Base-by-base conservation (phyloP, 2,888 invertebrate species). In the Drosophila phalerata region DNA sequence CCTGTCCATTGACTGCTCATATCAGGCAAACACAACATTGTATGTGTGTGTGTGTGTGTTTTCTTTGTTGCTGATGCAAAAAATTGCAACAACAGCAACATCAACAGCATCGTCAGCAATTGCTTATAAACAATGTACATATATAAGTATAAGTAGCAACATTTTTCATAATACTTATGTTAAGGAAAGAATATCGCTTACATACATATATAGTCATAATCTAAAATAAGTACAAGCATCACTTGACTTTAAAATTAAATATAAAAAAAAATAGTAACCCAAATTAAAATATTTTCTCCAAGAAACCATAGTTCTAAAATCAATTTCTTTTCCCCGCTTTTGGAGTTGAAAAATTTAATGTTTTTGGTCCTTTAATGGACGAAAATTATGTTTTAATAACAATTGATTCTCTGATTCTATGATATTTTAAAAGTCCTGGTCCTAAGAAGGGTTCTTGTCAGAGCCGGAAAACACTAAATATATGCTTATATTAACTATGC, bases 11-110 rank as follows among this genome's bases (percentile, higher is more conserved):
- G 40, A 15, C 57, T 70, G 58, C 40, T 53, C 66, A 78, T 61
- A 73, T 64, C 42, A 67, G 15, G 38, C 53, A 37, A 17, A 22
- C 6, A 11, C 34, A 53, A 2, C 42, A 42, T 42, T 22, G 22
- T 22, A 22, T 47, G 56, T 52, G 66, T 53, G 19, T 47, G 19
- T 45, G 15, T 40, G 40, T 30, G 55, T 56, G n/a, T 52, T 47
- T 61, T 62, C 57, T 56, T 69, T 56, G 40, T 65, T 73, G 57
- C 53, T 64, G 52, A 34, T 69, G 69, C 60, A 66, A 67, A 38
- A 56, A 66, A 64, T 55, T 69, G 53, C 56, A 68, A 17, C 47
- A 37, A 19, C 37, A 55, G 32, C 51, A 53, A 22, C 22, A 22
- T 3, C 22, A 22, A 52, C 22, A 52, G 58, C 34, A 51, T 25